Conservation (phyloP, 92 coral and sea anemone species). For the Epizoanthus illoricatus region DNA sequence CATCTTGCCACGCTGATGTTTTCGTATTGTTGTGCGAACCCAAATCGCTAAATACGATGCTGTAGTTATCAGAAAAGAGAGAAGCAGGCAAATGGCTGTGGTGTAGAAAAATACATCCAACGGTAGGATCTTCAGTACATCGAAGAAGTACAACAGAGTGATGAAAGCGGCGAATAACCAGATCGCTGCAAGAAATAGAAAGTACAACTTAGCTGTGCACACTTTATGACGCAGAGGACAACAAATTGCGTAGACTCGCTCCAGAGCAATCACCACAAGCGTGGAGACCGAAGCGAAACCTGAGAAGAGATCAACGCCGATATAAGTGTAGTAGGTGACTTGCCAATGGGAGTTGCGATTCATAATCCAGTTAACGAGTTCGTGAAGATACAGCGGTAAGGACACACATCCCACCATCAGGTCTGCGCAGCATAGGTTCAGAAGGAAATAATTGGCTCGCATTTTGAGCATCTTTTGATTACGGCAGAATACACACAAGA, state of each 20-base stretch:
- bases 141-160: slow-evolving; percentile 33
- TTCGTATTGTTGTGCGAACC: slow-evolving; percentile 20
- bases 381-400: slow-evolving; percentile 27
- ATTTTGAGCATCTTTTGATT: slow-evolving; percentile 33
- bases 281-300: slow-evolving; percentile 39
- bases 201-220: slow-evolving; percentile 23
- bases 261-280: slow-evolving; percentile 30
- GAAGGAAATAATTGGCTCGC: slow-evolving; percentile 29
- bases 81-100: slow-evolving; percentile 16
- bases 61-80: slow-evolving; percentile 14
- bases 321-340: neutral
- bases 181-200: slow-evolving; percentile 17
- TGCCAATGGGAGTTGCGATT: neutral
- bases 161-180: slow-evolving; percentile 18
- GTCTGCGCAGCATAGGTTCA: slow-evolving; percentile 32
- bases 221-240: slow-evolving; percentile 21
- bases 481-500: slow-evolving; percentile 5
- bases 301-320: slow-evolving; percentile 23
- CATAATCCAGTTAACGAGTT: slow-evolving; percentile 6
- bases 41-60: slow-evolving; percentile 28
- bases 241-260: slow-evolving; percentile 30
- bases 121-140: slow-evolving; percentile 19
- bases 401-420: slow-evolving; percentile 34
- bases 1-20: slow-evolving; percentile 2
- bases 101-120: slow-evolving; percentile 31